Conservation (phyloP, 2,888 invertebrate genomes). For the Coenonympha glycerion region DNA sequence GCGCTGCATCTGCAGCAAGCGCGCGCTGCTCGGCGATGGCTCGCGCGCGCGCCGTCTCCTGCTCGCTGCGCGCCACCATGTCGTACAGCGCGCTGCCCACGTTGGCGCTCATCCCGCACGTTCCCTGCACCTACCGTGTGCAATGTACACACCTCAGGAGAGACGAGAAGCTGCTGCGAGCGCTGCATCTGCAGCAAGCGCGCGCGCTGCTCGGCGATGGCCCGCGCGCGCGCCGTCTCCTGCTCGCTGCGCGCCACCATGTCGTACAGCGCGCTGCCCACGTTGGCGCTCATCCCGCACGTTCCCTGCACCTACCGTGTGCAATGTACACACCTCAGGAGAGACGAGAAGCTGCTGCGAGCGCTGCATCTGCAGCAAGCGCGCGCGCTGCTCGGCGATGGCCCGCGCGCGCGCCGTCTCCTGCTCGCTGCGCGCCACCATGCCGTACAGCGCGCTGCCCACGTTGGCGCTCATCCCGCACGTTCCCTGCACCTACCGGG, state of each 20-base stretch:
- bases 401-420: constrained; percentile 66
- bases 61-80: constrained; percentile 37
- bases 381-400: constrained; percentile 79
- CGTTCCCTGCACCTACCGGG: constrained; percentile 31
- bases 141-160: constrained; percentile 50
- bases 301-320: constrained; percentile 31
- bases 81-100: constrained; percentile 31
- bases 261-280: constrained; percentile 30
- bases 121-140: constrained; percentile 31
- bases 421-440: constrained; percentile 39
- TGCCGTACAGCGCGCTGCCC: constrained; percentile 30
- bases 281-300: constrained; percentile 38
- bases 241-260: constrained; percentile 37
- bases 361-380: constrained; percentile 84
- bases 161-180: constrained; percentile 87
- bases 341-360: constrained; percentile 87
- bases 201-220: constrained; percentile 78
- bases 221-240: constrained; percentile 66
- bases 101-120: constrained; percentile 38
- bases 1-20: constrained; percentile 84
- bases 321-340: constrained; percentile 48
- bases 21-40: constrained; percentile 78
- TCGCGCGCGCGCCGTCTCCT: constrained; percentile 62
- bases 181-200: constrained; percentile 85
- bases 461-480: constrained; percentile 38